These are phyloP conservation scores for Hydropotes inermis DNA, from an alignment of 2,113 vertebrate genomes.

Conservation along the genomic window DNA sequence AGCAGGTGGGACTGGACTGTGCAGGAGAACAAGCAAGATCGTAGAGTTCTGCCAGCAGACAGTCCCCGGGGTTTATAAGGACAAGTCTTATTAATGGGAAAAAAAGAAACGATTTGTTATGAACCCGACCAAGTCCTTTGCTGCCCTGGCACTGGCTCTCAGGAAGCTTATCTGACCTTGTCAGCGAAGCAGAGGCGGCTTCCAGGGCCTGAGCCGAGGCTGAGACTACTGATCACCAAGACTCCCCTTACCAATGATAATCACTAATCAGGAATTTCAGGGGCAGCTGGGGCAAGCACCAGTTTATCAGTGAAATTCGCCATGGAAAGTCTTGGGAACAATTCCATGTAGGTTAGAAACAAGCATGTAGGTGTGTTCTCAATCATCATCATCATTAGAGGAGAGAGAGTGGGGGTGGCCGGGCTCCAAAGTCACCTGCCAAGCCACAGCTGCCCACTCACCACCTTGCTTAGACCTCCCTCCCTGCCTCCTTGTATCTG, in stretches of 20 bases:
- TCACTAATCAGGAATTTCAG: background rate
- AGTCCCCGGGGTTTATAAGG: background rate
- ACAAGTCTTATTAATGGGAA: background rate
- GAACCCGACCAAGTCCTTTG: background rate
- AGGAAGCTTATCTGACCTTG: background rate
- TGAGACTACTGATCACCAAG: background rate
- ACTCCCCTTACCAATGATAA: background rate
- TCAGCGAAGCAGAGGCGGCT: background rate
- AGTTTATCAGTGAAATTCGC: background rate
- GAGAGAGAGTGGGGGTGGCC: fast-evolving
- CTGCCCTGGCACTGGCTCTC: background rate
- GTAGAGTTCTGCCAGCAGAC: background rate
- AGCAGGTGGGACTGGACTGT: background rate
- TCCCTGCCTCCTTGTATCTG: no score
- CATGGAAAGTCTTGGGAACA: background rate
- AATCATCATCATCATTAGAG: background rate
- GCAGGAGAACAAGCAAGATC: background rate
- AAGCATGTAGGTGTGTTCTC: background rate
- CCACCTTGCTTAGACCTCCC: background rate
- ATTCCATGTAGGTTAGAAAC: background rate
- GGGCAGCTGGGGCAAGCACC: background rate
- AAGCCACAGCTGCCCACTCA: no score
- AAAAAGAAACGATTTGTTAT: background rate
- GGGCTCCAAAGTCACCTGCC: fast-evolving
- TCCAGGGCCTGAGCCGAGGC: fast-evolving